phyloP scores from a whole-genome alignment of 2,797 vertebrate species.

The Orientallactaga sibirica region DNA sequence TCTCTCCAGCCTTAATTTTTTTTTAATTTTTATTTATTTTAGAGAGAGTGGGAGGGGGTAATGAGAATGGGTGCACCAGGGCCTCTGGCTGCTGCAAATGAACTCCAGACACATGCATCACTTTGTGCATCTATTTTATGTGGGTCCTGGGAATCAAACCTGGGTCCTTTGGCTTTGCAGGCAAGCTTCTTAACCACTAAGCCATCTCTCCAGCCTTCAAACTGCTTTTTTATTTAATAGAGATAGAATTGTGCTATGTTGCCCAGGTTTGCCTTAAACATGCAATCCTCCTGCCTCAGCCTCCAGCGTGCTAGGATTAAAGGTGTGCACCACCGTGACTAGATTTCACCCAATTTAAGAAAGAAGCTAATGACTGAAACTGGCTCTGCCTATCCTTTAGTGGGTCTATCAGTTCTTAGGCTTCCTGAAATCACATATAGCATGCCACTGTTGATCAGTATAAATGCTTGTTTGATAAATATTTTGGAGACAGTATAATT shows the following conservation, averaged over 20 bases:
- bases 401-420: background rate
- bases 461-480: background rate
- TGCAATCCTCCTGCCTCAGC: background rate
- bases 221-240: background rate
- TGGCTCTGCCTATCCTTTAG: background rate
- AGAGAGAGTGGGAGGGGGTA: too few species aligned
- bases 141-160: too few species aligned
- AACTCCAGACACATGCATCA: too few species aligned
- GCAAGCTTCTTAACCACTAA: too few species aligned
- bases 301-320: background rate
- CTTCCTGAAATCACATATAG: background rate
- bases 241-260: background rate
- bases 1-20: too few species aligned
- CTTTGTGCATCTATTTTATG: too few species aligned
- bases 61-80: too few species aligned
- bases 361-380: background rate
- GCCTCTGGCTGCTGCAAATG: too few species aligned
- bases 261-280: background rate
- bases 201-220: too few species aligned
- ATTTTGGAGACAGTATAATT: background rate
- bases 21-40: too few species aligned
- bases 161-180: too few species aligned
- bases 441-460: background rate
- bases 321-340: background rate
- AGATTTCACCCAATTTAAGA: background rate